Evolutionary conservation across 2,797 vertebrate genomes (phyloP), one percentile per base, ranked within the genome.

Genomic region (Pristis pectinata): DNA sequence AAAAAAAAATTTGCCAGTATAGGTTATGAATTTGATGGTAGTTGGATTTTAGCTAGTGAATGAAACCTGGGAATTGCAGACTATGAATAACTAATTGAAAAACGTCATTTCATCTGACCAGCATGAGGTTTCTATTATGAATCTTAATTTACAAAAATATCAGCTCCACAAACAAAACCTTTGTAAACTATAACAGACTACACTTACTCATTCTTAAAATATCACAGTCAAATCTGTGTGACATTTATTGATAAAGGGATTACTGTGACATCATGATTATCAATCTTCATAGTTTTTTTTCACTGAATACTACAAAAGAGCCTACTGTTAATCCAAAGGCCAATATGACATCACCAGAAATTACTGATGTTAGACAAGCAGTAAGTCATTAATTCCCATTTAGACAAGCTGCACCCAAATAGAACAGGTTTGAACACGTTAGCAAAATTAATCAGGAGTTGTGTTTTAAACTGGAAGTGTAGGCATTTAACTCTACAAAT

Each of bases 311-410:
- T 72, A 93, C 44, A 72, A n/a, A n/a, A 61, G 34, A 74, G 92
- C 70, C 41, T 70, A 93, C 13, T 74, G 41, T 91, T 91, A 91
- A 91, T 67, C n/a, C 8, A 37, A n/a, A 64, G n/a, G 17, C 59
- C 59, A n/a, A 24, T 34, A 70, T 92, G 70, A 56, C 92, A 76
- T 74, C n/a, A 41, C 61, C 87, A 91, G 87, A 91, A 61, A 91
- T 91, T 41, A 76, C 49, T 44, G 72, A 91, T 91, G 24, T 74
- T 34, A 74, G 67, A 49, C 67, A 76, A 30, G 83, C 15, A 34
- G 44, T 34, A 74, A 53, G 30, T 53, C 11, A 70, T 53, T 49
- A 0, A 49, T 70, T 44, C 3, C 19, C 22, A 93, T 70, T 92
- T 61, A 41, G 19, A 24, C 9, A 41, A 67, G 37, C 93, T 27